Conservation (phyloP, 2,797 vertebrate species). For the Bradypus variegatus region DNA sequence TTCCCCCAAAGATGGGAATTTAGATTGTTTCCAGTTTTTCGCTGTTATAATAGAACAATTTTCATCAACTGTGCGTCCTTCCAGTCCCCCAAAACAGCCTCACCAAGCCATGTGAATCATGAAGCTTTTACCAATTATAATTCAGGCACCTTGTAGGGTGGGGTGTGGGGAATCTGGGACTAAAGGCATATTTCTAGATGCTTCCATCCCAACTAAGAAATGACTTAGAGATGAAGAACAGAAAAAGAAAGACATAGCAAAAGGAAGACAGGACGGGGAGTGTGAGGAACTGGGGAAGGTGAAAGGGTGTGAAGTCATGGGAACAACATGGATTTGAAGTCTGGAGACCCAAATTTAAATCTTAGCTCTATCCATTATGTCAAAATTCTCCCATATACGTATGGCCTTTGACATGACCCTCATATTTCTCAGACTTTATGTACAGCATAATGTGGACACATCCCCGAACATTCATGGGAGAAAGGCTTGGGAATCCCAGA, state of each 20-base stretch:
- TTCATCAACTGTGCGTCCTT: fast-evolving
- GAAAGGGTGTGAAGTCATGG: fast-evolving
- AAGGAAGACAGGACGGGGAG: neutral
- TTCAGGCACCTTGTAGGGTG: too few species aligned
- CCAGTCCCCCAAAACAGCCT: neutral
- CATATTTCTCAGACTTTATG: neutral
- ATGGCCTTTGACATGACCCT: neutral
- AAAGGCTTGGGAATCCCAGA: fast-evolving
- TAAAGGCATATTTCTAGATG: neutral
- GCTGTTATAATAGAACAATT: neutral
- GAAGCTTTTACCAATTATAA: too few species aligned
- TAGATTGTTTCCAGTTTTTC: too few species aligned
- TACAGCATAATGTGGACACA: fast-evolving
- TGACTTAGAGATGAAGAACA: neutral
- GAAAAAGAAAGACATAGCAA: neutral
- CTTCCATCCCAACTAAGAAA: neutral
- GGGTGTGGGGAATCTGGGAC: neutral
- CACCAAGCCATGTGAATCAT: fast-evolving
- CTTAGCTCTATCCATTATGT: neutral
- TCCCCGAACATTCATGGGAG: neutral
- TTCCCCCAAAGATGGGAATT: neutral
- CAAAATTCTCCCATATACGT: neutral
- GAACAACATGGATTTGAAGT: neutral
- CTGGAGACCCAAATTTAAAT: neutral
- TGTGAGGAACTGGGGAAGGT: neutral